Evolutionary conservation across 2,888 invertebrate species (phyloP).

Genomic region (Myopa tessellatipennis): DNA sequence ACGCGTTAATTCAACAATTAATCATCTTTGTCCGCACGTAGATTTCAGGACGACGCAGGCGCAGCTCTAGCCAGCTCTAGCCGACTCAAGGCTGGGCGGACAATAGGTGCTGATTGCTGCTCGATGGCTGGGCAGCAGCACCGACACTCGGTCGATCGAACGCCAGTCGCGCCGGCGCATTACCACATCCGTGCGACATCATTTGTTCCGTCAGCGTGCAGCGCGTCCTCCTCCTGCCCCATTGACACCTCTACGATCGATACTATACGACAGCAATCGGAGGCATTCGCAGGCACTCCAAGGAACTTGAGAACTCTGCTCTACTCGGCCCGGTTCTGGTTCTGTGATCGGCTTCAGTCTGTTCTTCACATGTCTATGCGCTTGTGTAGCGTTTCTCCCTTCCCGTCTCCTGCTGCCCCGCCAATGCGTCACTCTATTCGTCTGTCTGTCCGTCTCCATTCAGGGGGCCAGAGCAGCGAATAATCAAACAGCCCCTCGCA

Average conservation of each 20-base stretch:
- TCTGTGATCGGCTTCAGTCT: too few species aligned
- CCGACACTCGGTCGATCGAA: constrained; percentile 31
- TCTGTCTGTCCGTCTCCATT: not conserved
- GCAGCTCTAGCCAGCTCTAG: constrained; percentile 33
- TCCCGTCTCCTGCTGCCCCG: not conserved
- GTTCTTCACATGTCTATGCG: too few species aligned
- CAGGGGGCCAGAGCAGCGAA: constrained; percentile 27
- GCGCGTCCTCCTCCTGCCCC: not conserved
- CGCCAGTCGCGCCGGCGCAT: constrained; percentile 11
- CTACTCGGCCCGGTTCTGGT: too few species aligned
- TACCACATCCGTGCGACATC: constrained; percentile 33
- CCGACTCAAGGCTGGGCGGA: constrained; percentile 47
- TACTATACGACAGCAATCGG: not conserved
- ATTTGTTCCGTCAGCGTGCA: constrained; percentile 8
- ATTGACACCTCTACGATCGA: not conserved
- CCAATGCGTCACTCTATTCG: not conserved
- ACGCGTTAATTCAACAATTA: constrained; percentile 63
- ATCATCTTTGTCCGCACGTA: constrained; percentile 51
- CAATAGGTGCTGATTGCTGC: constrained; percentile 66
- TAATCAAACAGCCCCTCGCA: constrained; percentile 40
- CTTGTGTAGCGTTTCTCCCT: not conserved
- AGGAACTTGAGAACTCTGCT: too few species aligned
- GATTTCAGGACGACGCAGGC: constrained; percentile 33
- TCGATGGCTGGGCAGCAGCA: constrained; percentile 40
- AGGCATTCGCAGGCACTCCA: not conserved